A percentile compares a stretch with the other conserved stretches of the same genome.
phyloP scores from a whole-genome alignment of 2,888 invertebrate genomes.

The Tortricodes alternella region DNA sequence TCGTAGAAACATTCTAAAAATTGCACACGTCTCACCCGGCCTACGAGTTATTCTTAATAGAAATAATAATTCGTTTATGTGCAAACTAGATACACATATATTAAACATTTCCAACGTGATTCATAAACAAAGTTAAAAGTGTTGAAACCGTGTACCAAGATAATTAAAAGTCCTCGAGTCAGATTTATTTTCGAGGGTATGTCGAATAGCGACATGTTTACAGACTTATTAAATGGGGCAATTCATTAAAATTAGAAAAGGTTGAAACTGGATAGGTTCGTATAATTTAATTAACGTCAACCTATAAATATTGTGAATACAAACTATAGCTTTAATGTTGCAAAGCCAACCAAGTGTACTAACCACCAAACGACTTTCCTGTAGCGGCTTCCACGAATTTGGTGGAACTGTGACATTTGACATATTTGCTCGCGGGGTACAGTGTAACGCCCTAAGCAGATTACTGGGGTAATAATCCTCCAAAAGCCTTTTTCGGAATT shows the following conservation, averaged over 20 bases:
- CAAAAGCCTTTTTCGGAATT: conserved; percentile 17
- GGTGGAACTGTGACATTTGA: conserved; percentile 32
- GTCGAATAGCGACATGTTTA: conserved; percentile 8
- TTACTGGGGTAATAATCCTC: conserved; percentile 33
- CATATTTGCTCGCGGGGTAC: conserved; percentile 16
- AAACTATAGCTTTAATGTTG: conserved; percentile 15
- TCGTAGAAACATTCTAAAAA: conserved; percentile 68
- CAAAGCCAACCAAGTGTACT: conserved; percentile 24
- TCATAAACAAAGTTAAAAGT: neutral
- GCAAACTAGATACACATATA: neutral
- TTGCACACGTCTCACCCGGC: conserved; percentile 55
- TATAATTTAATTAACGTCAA: conserved; percentile 24
- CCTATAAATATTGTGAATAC: conserved; percentile 15
- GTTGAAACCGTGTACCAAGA: neutral
- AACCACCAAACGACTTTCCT: neutral
- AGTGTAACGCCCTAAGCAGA: conserved; percentile 36
- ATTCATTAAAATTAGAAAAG: conserved; percentile 26
- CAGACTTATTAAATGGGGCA: conserved; percentile 18
- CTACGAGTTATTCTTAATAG: conserved; percentile 1
- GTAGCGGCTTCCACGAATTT: neutral
- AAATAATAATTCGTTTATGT: conserved; percentile 7
- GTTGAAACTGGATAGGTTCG: conserved; percentile 30
- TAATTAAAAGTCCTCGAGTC: neutral
- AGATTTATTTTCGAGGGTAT: neutral
- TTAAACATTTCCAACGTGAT: neutral